A percentile compares a stretch with the other conserved stretches of the same genome.
Evolutionary conservation across 2,888 invertebrate genomes (phyloP).

Genomic region (Sphinx pinastri): DNA sequence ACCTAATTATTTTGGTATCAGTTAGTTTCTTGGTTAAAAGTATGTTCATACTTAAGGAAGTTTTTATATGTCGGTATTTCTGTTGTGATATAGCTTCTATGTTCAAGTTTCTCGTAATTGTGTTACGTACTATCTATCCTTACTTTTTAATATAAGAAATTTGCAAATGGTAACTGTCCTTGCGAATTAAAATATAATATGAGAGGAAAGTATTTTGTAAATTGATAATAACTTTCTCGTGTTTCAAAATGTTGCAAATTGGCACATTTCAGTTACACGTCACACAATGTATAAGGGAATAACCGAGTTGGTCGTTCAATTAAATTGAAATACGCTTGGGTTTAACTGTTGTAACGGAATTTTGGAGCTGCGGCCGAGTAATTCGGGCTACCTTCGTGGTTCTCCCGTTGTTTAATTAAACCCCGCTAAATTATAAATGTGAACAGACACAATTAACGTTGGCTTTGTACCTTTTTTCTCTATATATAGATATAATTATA

Average conservation of each 20-base stretch:
- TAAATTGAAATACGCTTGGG: conserved; percentile 60
- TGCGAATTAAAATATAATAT: background rate
- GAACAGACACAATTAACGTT: conserved; percentile 25
- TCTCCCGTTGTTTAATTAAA: conserved; percentile 53
- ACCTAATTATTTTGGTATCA: background rate
- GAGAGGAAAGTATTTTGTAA: background rate
- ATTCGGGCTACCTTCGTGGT: conserved; percentile 37
- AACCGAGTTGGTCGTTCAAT: conserved; percentile 48
- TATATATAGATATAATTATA: conserved; percentile 2
- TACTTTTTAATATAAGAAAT: too few relatives aligned
- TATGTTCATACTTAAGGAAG: background rate
- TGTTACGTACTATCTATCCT: background rate
- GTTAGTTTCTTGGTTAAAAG: background rate
- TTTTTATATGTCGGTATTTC: background rate
- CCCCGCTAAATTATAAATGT: conserved; percentile 47
- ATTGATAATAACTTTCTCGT: conserved; percentile 16
- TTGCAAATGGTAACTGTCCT: too few relatives aligned
- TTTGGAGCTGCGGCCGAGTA: conserved; percentile 44
- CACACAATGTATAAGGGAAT: conserved; percentile 42
- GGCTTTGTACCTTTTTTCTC: conserved; percentile 18
- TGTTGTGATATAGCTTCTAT: background rate
- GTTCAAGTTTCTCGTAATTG: background rate
- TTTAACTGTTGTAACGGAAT: conserved; percentile 53
- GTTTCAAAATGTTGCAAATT: conserved; percentile 37
- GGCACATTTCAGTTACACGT: conserved; percentile 40